Base-by-base conservation (phyloP, 2,113 vertebrate genomes). In the Delphinapterus leucas region DNA sequence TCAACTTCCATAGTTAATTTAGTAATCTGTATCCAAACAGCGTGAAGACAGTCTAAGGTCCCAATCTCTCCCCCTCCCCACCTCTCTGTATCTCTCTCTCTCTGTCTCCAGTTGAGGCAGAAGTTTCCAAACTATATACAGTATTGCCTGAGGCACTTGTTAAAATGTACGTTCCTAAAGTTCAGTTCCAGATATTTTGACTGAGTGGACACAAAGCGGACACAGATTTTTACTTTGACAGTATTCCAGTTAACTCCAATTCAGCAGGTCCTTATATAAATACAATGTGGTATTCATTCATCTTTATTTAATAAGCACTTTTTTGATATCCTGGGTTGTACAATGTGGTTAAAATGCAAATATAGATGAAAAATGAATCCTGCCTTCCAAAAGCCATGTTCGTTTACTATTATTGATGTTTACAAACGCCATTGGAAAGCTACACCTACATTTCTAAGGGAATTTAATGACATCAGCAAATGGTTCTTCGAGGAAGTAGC, bases 281-380 rank as follows among this genome's bases (percentile, higher is more conserved):
- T 18, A 13, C 23, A 63, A 18, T 8, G 0, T 31, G 8, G 31
- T 41, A 41, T 20, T 38, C 1, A 79, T 47, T 77, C 4, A 80
- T 14, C 3, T 47, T 79, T 26, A 65, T 21, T 33, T 28, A 79
- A 88, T 55, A 36, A 74, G 38, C 7, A 41, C 3, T 77, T 33
- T 71, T 55, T 28, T 73, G 3, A 73, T 88, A 31, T 21, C 20
- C 44, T 88, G 8, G 5, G 3, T 73, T 73, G 18, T 74, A 10
- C 3, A 33, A 12, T 41, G 17, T 21, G 20, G 10, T 58, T 86
- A 53, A 81, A 82, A 60, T 79, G 18, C 20, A 63, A 68, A 63
- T 6, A n/a, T 10, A 1, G 10, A 31, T 68, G 28, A 65, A 18
- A 55, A 63, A 44, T 28, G 1, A 6, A 74, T 0, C 11, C 2